These are phyloP conservation scores for Cantharis rustica DNA, from an alignment of 2,888 invertebrate genomes.

Conservation along the genomic window DNA sequence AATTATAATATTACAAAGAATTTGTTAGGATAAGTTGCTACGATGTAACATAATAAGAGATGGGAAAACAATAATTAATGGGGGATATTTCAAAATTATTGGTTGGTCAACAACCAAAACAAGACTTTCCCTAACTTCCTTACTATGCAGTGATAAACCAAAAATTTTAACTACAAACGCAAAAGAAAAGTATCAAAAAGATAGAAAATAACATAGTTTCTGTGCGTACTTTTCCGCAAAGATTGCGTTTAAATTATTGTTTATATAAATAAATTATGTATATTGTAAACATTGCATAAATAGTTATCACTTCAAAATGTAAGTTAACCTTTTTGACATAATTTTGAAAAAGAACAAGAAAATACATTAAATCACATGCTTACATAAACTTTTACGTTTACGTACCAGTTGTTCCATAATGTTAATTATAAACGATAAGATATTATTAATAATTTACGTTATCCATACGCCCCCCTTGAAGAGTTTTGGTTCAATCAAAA, in stretches of 20 bases:
- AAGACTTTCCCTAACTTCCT: too few relatives aligned
- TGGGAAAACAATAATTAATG: too few relatives aligned
- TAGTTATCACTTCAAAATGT: not conserved
- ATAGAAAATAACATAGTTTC: not conserved
- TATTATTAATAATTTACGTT: not conserved
- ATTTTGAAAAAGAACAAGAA: not conserved
- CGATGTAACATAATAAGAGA: too few relatives aligned
- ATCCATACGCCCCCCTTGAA: not conserved
- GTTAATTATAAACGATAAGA: not conserved
- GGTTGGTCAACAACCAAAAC: too few relatives aligned
- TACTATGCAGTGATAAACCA: too few relatives aligned
- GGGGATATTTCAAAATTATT: too few relatives aligned
- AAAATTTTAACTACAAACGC: too few relatives aligned
- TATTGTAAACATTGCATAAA: not conserved
- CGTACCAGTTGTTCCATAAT: not conserved
- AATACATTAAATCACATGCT: not conserved
- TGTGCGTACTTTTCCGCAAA: not conserved
- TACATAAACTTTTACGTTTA: not conserved
- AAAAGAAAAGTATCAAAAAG: too few relatives aligned
- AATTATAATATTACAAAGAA: too few relatives aligned
- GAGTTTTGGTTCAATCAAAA: not conserved
- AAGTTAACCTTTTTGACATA: not conserved
- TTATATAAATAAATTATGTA: not conserved
- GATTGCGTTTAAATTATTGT: not conserved
- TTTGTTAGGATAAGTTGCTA: too few relatives aligned